A percentile compares a stretch with the other conserved stretches of the same genome.
Evolutionary conservation across 2,888 invertebrate species (phyloP).

Genomic region (Agrypnus murinus): DNA sequence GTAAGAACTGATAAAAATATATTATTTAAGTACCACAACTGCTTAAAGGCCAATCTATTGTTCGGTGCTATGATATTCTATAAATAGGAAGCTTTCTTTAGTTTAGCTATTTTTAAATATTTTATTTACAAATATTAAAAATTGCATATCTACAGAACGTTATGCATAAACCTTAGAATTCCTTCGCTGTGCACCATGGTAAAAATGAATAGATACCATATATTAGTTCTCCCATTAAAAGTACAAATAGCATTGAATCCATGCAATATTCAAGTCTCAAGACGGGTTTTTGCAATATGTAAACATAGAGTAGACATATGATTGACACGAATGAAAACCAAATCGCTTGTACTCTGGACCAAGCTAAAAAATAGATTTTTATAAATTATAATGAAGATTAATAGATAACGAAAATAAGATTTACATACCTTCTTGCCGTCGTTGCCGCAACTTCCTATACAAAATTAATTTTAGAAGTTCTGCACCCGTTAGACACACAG

Average conservation of each 20-base stretch:
- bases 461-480: conserved; percentile 33
- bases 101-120: too few species aligned
- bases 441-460: conserved; percentile 26
- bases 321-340: conserved; percentile 31
- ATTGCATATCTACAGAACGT: too few species aligned
- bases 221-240: conserved; percentile 37
- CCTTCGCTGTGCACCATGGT: too few species aligned
- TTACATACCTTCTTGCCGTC: conserved; percentile 28
- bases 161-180: too few species aligned
- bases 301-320: conserved; percentile 40
- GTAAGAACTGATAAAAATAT: too few species aligned
- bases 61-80: too few species aligned
- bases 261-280: conserved; percentile 45
- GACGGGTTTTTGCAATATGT: conserved; percentile 42
- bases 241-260: conserved; percentile 43
- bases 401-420: not conserved
- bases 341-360: conserved; percentile 26
- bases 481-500: conserved; percentile 26
- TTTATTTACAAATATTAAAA: too few species aligned
- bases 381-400: not conserved
- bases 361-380: conserved; percentile 33
- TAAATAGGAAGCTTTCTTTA: too few species aligned
- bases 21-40: too few species aligned
- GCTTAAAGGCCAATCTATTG: too few species aligned
- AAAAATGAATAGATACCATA: conserved; percentile 43